These are phyloP conservation scores for Trichonephila clavipes DNA, from an alignment of 1,140 invertebrate genomes.

Conservation along the genomic window DNA sequence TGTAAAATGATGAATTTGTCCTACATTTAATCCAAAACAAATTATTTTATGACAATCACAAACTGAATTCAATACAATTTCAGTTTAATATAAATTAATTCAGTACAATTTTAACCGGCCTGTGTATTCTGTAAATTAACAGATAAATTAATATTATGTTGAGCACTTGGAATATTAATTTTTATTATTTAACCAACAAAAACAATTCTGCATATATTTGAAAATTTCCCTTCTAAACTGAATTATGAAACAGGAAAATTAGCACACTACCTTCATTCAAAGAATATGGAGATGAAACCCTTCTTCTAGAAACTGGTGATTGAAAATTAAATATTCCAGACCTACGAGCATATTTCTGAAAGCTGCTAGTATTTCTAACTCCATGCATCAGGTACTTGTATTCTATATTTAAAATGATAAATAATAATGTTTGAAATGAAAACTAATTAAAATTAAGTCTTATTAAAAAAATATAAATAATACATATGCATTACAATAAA, in stretches of 20 bases:
- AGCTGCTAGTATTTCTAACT: constrained; percentile 34
- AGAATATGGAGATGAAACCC: constrained; percentile 66
- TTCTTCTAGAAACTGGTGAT: constrained; percentile 58
- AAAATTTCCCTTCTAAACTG: not conserved
- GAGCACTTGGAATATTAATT: too few species aligned
- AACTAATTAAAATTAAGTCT: not conserved
- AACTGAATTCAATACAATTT: too few species aligned
- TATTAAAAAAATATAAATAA: not conserved
- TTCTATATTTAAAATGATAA: constrained; percentile 25
- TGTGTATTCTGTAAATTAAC: too few species aligned
- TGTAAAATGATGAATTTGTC: too few species aligned
- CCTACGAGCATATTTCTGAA: constrained; percentile 52
- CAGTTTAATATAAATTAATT: too few species aligned
- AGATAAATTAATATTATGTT: too few species aligned
- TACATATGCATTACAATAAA: not conserved
- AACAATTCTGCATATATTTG: too few species aligned
- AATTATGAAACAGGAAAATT: not conserved
- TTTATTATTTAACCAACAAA: too few species aligned
- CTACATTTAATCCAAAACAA: too few species aligned
- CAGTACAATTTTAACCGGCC: too few species aligned
- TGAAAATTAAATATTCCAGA: constrained; percentile 55
- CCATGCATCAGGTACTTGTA: constrained; percentile 63
- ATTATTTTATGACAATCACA: too few species aligned
- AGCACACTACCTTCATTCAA: constrained; percentile 58
- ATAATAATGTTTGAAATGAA: not conserved